Evolutionary conservation across 2,797 vertebrate genomes (phyloP), one percentile per base, ranked within the genome.

Genomic region (Iguana delicatissima): DNA sequence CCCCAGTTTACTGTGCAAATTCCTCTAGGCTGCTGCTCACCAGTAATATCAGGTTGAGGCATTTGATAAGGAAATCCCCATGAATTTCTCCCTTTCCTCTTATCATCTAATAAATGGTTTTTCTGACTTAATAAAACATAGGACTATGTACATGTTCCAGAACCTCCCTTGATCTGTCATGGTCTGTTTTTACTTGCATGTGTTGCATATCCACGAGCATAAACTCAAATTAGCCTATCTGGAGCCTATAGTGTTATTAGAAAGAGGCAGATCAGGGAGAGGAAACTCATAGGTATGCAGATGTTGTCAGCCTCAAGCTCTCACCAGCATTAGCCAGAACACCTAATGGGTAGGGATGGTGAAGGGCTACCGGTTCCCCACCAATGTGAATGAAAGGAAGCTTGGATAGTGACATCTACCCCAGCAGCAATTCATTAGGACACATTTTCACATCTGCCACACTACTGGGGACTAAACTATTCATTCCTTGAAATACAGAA

Each of bases 21-120:
- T 90, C 88, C 69, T 69, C 3, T 1, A 13, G 35, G n/a, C 55
- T 0, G 62, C 8, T 0, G 57, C 32, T 84, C 88, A 0, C 80
- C 87, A 67, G 77, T 86, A 74, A 89, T 89, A 57, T 0, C 38
- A 94, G 89, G 6, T 0, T 69, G 84, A 85, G 29, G 2, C 14
- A 62, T 89, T 85, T 89, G 3, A 72, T 73, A 81, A 81, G 57
- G 55, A 80, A 92, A 74, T 55, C 6, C 72, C 72, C 3, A 5
- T 1, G 0, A 46, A 26, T 42, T 55, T 85, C 10, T 32, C 1
- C 1, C 13, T 29, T n/a, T 89, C 38, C 80, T 3, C 38, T 57
- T 64, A 26, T 38, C 77, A 84, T 57, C n/a, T 2, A 91, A 24
- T 42, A 18, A 80, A 86, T 74, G 1, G 52, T 29, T 83, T 73